Evolutionary conservation across 2,113 vertebrate species (phyloP).

Genomic region (Lathamus discolor): DNA sequence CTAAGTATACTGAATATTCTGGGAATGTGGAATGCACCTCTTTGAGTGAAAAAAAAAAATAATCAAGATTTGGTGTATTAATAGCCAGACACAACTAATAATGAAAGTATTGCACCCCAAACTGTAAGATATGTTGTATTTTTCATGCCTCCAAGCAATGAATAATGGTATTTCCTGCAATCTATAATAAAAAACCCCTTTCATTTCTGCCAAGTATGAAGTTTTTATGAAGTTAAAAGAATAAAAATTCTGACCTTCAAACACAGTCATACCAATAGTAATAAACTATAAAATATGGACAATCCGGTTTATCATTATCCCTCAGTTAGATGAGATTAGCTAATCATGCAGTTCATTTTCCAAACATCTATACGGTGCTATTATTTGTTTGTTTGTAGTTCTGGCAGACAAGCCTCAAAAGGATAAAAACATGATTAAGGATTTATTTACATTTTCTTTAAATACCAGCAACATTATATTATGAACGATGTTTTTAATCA

Average conservation of each 20-base stretch:
- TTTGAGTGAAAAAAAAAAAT: neutral
- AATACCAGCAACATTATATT: neutral
- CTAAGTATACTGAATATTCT: neutral
- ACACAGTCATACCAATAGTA: neutral
- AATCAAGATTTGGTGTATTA: neutral
- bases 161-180: neutral
- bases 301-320: neutral
- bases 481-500: neutral
- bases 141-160: neutral
- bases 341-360: constrained; percentile 44
- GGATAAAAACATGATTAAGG: constrained; percentile 16
- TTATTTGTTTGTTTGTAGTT: neutral
- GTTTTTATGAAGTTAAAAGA: neutral
- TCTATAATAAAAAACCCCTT: neutral
- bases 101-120: neutral
- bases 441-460: constrained; percentile 57
- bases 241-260: constrained; percentile 29
- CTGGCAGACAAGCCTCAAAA: neutral
- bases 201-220: neutral
- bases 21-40: neutral
- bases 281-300: neutral
- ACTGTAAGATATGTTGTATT: neutral
- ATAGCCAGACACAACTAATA: neutral
- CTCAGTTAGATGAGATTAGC: constrained; percentile 29
- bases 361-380: neutral